Conservation (phyloP, 2,797 vertebrate genomes). For the Sebastes flavidus region DNA sequence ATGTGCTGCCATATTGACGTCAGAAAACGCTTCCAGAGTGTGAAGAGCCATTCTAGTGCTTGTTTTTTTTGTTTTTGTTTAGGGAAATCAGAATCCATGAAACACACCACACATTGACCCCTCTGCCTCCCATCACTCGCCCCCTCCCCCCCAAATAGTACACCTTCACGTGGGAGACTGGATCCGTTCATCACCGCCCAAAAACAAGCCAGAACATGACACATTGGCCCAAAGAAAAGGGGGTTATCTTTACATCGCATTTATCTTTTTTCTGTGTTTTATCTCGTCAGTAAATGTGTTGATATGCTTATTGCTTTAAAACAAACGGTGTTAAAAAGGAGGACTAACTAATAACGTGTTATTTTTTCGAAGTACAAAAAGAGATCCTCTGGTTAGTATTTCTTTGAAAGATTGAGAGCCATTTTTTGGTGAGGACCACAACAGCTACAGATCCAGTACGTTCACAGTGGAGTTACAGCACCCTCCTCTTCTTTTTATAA, state of each 20-base stretch:
- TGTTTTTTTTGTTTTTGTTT: background rate
- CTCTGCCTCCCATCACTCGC: background rate
- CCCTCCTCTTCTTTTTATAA: slow-evolving; percentile 61
- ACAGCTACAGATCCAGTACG: slow-evolving; percentile 40
- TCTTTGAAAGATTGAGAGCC: slow-evolving; percentile 39
- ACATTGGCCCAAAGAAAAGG: slow-evolving; percentile 11
- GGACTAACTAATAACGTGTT: slow-evolving; percentile 48
- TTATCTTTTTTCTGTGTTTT: slow-evolving; percentile 63
- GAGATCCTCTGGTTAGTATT: slow-evolving; percentile 42
- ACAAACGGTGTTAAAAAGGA: slow-evolving; percentile 69
- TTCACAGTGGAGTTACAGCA: slow-evolving; percentile 49
- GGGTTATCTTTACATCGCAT: slow-evolving; percentile 46
- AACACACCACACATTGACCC: background rate
- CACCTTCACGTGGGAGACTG: background rate
- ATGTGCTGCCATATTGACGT: background rate
- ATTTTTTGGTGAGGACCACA: slow-evolving; percentile 61
- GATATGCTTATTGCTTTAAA: slow-evolving; percentile 75
- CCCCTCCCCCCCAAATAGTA: background rate
- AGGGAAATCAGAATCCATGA: background rate
- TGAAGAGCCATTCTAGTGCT: background rate
- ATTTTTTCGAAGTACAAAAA: slow-evolving; percentile 38
- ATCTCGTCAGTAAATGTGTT: slow-evolving; percentile 77
- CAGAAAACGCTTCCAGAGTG: background rate
- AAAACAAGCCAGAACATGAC: slow-evolving; percentile 11
- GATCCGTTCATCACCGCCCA: background rate